Conservation (phyloP, 30 jellyfish, hydroid and myxozoan species). For the Hydra vulgaris region DNA sequence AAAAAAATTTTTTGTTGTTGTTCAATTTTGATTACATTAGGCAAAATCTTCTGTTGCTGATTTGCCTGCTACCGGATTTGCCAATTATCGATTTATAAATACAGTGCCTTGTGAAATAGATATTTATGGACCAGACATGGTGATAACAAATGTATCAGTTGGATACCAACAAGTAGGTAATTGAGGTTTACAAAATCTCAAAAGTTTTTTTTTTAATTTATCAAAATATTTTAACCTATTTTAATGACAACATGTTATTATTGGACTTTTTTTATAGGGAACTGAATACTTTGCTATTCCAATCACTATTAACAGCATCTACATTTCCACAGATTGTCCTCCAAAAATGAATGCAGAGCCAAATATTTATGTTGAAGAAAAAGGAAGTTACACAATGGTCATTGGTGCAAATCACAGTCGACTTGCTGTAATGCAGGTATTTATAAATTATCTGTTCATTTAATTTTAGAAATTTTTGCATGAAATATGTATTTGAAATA, state of each 20-base stretch:
- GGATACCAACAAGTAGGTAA: constrained; percentile 51
- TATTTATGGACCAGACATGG: constrained; percentile 51
- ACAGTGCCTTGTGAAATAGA: constrained; percentile 74
- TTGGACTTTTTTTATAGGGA: constrained; percentile 33
- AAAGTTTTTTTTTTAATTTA: background rate
- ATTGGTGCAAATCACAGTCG: constrained; percentile 90
- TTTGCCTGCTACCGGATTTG: constrained; percentile 97
- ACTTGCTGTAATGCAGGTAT: constrained; percentile 59
- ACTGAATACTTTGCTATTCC: constrained; percentile 95
- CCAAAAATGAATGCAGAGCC: constrained; percentile 35
- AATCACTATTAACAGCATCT: constrained; percentile 35
- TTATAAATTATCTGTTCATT: too few species aligned
- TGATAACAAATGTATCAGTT: constrained; percentile 34
- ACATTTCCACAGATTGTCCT: constrained; percentile 60
- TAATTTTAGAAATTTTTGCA: background rate
- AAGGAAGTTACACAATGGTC: constrained; percentile 56
- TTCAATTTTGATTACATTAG: constrained; percentile 15
- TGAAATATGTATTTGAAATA: background rate
- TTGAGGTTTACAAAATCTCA: background rate
- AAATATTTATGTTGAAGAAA: constrained; percentile 42
- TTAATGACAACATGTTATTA: too few species aligned
- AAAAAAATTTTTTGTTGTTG: background rate
- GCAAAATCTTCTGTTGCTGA: constrained; percentile 85
- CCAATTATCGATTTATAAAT: constrained; percentile 82
- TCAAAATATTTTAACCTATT: too few species aligned